phyloP scores from a whole-genome alignment of 2,113 vertebrate species.

The Neodon shergylaensis region DNA sequence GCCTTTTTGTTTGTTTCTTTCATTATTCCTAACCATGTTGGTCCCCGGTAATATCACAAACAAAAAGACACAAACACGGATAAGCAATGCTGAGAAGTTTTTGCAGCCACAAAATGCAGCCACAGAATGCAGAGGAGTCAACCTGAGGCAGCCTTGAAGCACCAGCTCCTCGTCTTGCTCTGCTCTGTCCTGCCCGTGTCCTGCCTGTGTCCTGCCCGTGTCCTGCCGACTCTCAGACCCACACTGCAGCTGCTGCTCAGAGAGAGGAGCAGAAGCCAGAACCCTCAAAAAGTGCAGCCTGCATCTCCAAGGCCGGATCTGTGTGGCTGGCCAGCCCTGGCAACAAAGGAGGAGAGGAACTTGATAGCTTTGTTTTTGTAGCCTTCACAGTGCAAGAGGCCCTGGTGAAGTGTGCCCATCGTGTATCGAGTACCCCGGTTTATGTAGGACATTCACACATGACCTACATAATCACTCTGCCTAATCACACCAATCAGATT shows the following conservation, averaged over 20 bases:
- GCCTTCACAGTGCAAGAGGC: neutral
- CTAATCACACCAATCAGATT: neutral
- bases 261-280: neutral
- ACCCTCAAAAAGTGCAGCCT: neutral
- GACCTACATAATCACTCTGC: neutral
- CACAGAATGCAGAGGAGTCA: neutral
- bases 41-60: neutral
- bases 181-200: neutral
- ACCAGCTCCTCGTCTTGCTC: neutral
- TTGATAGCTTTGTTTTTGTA: constrained; percentile 31
- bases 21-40: neutral
- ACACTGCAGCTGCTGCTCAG: neutral
- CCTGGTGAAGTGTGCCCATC: neutral
- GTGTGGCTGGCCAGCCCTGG: neutral
- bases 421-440: neutral
- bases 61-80: neutral
- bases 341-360: neutral
- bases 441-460: neutral
- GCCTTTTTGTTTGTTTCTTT: neutral
- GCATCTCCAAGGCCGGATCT: neutral
- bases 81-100: neutral
- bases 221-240: neutral
- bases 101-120: neutral
- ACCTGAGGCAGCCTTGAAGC: neutral
- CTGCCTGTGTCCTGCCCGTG: neutral